These are phyloP conservation scores for Eilema griseolum DNA, from an alignment of 2,888 invertebrate genomes.

Conservation along the genomic window DNA sequence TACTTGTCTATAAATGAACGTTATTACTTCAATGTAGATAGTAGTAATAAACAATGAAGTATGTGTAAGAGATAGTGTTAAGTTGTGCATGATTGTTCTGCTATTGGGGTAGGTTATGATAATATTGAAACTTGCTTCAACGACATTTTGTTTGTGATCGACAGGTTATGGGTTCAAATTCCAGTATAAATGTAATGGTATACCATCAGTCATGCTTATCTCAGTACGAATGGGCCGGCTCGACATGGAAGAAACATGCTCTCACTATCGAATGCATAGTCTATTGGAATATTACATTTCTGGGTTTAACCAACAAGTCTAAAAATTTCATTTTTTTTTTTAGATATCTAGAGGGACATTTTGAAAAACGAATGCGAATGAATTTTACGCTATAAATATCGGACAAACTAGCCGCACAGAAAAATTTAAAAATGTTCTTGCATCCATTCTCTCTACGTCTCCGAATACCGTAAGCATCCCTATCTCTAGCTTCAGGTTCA, in stretches of 20 bases:
- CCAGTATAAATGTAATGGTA: background rate
- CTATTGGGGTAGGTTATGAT: background rate
- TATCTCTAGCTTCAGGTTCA: background rate
- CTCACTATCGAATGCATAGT: background rate
- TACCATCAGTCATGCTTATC: background rate
- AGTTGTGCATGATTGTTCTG: background rate
- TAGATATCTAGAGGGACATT: too few relatives aligned
- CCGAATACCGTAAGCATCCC: too few relatives aligned
- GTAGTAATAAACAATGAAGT: conserved; percentile 14
- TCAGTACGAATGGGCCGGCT: background rate
- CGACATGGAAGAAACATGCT: background rate
- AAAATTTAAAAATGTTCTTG: too few relatives aligned
- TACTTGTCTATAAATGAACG: conserved; percentile 18
- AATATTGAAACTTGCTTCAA: background rate
- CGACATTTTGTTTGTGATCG: background rate
- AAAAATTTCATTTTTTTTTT: too few relatives aligned
- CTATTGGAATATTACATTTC: too few relatives aligned
- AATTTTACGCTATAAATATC: too few relatives aligned
- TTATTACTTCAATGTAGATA: conserved; percentile 14
- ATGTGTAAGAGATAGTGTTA: background rate
- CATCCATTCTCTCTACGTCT: too few relatives aligned
- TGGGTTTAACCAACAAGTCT: too few relatives aligned
- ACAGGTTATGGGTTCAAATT: background rate
- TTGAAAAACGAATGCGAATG: too few relatives aligned
- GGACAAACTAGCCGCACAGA: too few relatives aligned